Evolutionary conservation across 2,888 invertebrate genomes (phyloP).

Genomic region (Ormyrus thymus): DNA sequence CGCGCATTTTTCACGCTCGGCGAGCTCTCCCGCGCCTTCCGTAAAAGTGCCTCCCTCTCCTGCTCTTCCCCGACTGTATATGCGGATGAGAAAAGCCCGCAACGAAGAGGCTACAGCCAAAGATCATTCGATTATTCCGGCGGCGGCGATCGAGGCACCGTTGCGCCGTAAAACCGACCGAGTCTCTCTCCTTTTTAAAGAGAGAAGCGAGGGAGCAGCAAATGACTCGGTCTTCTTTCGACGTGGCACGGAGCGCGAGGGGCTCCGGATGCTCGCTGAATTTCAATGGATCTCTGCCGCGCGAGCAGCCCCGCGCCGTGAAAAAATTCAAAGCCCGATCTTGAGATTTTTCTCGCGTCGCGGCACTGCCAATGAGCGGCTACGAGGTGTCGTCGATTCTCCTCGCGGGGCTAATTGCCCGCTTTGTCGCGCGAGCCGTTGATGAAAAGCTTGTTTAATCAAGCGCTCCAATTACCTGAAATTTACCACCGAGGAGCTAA

Average conservation of each 20-base stretch:
- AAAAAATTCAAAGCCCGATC: conserved; percentile 29
- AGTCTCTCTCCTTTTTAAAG: conserved; percentile 1
- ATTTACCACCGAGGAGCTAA: too few species aligned
- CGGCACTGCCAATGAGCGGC: too few species aligned
- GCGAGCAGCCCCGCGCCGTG: not conserved
- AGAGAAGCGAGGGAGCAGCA: conserved; percentile 11
- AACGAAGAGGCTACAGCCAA: conserved; percentile 19
- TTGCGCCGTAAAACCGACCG: not conserved
- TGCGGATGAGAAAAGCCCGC: not conserved
- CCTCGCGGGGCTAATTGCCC: too few species aligned
- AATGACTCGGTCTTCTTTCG: conserved; percentile 20
- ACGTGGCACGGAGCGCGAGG: not conserved
- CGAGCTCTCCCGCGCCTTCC: too few species aligned
- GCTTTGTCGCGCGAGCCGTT: too few species aligned
- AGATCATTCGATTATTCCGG: conserved; percentile 36
- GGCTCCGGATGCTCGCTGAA: conserved; percentile 16
- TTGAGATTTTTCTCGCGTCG: conserved; percentile 10
- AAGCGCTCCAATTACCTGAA: too few species aligned
- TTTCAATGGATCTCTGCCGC: conserved; percentile 12
- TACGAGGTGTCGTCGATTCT: not conserved
- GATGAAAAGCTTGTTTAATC: too few species aligned
- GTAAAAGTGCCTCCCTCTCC: too few species aligned
- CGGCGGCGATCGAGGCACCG: not conserved
- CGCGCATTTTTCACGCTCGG: too few species aligned
- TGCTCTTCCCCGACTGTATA: too few species aligned